Evolutionary conservation across 2,113 vertebrate species (phyloP).

Genomic region (Neodon shergylaensis): DNA sequence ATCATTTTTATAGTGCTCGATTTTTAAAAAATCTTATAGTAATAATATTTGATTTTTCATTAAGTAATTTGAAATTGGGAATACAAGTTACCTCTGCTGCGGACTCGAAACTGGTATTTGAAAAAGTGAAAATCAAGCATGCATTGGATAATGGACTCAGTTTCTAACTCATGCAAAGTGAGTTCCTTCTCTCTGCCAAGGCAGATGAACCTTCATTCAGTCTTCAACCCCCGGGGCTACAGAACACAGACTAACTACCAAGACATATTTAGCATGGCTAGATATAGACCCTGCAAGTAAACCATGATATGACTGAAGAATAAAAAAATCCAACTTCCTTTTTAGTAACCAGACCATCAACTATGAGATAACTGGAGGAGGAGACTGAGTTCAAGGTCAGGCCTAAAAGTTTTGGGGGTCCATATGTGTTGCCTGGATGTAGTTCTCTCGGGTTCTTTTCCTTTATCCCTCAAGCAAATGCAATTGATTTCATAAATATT

Average conservation of each 20-base stretch:
- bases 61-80: background rate
- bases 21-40: background rate
- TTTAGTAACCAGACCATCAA: background rate
- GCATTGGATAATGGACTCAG: background rate
- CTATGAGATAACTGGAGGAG: background rate
- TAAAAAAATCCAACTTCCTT: background rate
- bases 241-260: background rate
- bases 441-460: background rate
- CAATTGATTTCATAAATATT: background rate
- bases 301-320: background rate
- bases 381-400: background rate
- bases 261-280: background rate
- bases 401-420: background rate
- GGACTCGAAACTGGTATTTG: background rate
- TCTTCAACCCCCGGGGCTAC: background rate
- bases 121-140: background rate
- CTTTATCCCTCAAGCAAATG: background rate
- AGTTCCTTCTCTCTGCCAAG: background rate
- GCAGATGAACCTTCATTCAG: too few relatives aligned
- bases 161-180: background rate
- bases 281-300: background rate
- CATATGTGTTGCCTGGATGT: rapidly evolving
- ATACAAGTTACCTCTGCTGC: background rate
- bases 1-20: background rate
- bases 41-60: slow-evolving; percentile 25